phyloP scores from a whole-genome alignment of 1,140 invertebrate species.

The Cephus cinctus region DNA sequence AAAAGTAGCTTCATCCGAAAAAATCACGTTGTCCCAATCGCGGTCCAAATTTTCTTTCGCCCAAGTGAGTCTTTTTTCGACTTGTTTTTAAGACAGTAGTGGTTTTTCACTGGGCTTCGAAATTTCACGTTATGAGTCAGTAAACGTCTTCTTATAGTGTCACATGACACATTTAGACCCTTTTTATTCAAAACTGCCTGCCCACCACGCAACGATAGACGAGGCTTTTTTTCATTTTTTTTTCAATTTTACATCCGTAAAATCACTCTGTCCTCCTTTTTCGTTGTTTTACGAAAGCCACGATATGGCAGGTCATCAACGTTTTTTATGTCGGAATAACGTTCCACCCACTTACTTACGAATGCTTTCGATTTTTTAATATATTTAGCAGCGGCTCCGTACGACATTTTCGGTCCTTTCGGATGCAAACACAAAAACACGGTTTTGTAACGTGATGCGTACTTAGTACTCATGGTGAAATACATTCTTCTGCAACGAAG shows the following conservation, averaged over 20 bases:
- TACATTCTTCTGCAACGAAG: no score
- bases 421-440: slow-evolving; percentile 20
- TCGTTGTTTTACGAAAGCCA: slow-evolving; percentile 7
- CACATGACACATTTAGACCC: no score
- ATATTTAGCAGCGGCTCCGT: slow-evolving; percentile 16
- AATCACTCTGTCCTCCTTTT: no score
- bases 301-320: slow-evolving; percentile 12
- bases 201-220: no score
- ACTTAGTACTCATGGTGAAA: slow-evolving; percentile 20
- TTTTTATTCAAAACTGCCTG: no score
- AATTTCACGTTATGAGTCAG: neutral
- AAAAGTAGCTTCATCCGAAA: slow-evolving; percentile 16
- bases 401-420: slow-evolving; percentile 21
- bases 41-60: slow-evolving; percentile 14
- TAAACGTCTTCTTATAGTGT: no score
- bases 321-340: slow-evolving; percentile 15
- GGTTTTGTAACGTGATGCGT: slow-evolving; percentile 18
- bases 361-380: slow-evolving; percentile 19
- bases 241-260: no score
- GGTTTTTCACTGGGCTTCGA: neutral
- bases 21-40: slow-evolving; percentile 15
- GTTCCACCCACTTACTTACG: slow-evolving; percentile 18
- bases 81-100: neutral
- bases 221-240: no score
- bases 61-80: slow-evolving; percentile 13